phyloP scores from a whole-genome alignment of 2,888 invertebrate species.

The Trichopria drosophilae region DNA sequence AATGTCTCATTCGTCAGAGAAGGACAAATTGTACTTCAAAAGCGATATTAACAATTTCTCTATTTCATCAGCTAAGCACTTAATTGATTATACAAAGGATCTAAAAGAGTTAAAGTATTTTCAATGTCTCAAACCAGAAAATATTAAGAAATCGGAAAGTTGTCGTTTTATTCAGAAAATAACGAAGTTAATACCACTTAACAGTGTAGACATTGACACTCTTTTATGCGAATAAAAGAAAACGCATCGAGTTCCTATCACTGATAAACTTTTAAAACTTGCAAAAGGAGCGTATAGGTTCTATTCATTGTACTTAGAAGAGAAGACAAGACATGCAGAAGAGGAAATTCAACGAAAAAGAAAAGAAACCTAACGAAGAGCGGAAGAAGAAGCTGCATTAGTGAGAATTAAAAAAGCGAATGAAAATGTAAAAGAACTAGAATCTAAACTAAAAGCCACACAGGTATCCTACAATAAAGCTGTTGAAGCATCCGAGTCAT shows the following conservation, averaged over 20 bases:
- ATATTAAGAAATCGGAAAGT: slow-evolving; percentile 16
- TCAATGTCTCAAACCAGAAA: slow-evolving; percentile 13
- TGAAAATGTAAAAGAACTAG: background rate
- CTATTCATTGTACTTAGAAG: background rate
- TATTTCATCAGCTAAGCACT: slow-evolving; percentile 11
- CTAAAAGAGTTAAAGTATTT: slow-evolving; percentile 15
- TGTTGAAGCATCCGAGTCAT: background rate
- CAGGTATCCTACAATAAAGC: slow-evolving; percentile 1
- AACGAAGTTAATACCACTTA: slow-evolving; percentile 17
- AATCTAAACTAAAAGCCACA: background rate
- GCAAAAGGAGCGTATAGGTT: background rate
- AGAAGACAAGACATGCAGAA: slow-evolving; percentile 1
- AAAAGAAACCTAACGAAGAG: background rate
- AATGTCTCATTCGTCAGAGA: slow-evolving; percentile 10
- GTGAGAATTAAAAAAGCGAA: background rate
- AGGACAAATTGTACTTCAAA: slow-evolving; percentile 16
- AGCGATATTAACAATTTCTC: slow-evolving; percentile 12
- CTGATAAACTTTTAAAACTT: background rate
- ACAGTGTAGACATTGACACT: slow-evolving; percentile 12
- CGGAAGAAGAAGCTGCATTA: background rate
- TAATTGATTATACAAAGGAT: slow-evolving; percentile 10
- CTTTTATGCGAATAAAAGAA: slow-evolving; percentile 23
- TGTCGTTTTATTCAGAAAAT: slow-evolving; percentile 14
- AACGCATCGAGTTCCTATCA: background rate
- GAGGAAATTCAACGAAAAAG: background rate